Base-by-base conservation (phyloP, 1,140 invertebrate species). In the Nixonia krombeini region DNA sequence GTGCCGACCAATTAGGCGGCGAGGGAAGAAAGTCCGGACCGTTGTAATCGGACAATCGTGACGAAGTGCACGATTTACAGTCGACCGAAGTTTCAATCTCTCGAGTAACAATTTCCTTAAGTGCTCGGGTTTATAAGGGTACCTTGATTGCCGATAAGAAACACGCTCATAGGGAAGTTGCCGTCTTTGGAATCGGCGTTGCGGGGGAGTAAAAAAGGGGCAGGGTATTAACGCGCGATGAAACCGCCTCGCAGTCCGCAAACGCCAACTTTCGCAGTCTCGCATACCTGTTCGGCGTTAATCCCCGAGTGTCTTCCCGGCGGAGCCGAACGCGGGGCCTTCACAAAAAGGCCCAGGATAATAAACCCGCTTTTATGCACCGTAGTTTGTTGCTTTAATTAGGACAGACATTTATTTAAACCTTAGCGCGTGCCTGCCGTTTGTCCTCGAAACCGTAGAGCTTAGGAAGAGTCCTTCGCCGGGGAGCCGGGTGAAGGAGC, bases 51-150 rank as follows among this genome's bases (percentile, higher is more conserved):
- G 31, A 38, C 44, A 55, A 58, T 50, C 51, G 47, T 67, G 51
- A 58, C 40, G 55, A 29, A 52, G 42, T 51, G 47, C 58, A 53
- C 50, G 57, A 61, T n/a, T n/a, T n/a, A n/a, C n/a, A n/a, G 40
- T 58, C 53, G 35, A 38, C 44, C 38, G 46, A 58, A 55, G 63
- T 59, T 73, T 74, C 72, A 72, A 64, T 76, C 74, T 59, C 66
- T 71, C 55, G 65, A 74, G 64, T 74, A n/a, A 71, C 67, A 76
- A 76, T 76, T 74, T 71, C 50, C 49, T 63, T 72, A 70, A 76
- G 74, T 74, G 72, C 70, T 73, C 21, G 47, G 61, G 61, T 26
- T 9, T 63, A n/a, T n/a, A 45, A 68, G 56, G 55, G 61, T 57
- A 72, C 47, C 55, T 72, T 58, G 47, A 66, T 66, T 41, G 33